These are phyloP conservation scores for Meta bourneti DNA, from an alignment of 2,888 invertebrate species.

Conservation along the genomic window DNA sequence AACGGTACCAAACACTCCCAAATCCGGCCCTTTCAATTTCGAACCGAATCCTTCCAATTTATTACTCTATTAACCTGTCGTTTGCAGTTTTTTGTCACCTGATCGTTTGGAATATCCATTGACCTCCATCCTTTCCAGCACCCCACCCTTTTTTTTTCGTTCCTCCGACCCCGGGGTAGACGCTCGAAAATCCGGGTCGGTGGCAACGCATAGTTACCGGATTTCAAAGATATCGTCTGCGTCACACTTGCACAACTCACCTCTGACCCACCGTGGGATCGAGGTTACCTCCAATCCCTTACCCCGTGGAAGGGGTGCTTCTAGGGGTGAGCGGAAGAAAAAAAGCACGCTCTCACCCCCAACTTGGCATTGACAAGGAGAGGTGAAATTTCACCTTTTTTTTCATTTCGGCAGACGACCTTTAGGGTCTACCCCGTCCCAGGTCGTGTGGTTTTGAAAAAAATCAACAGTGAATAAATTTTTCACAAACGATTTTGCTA, in stretches of 20 bases:
- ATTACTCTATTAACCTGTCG: not conserved
- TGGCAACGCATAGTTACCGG: not conserved
- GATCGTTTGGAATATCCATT: not conserved
- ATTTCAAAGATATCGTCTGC: too few relatives aligned
- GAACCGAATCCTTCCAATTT: not conserved
- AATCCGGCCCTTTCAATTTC: not conserved
- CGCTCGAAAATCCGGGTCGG: not conserved
- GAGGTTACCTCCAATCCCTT: conserved; percentile 66
- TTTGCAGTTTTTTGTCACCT: not conserved
- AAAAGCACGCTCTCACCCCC: conserved; percentile 15
- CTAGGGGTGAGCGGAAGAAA: conserved; percentile 14
- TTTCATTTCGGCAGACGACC: too few relatives aligned
- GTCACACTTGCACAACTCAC: not conserved
- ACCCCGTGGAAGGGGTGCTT: conserved; percentile 53
- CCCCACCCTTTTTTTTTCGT: not conserved
- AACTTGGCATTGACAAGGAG: conserved; percentile 47
- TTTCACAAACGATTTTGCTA: too few relatives aligned
- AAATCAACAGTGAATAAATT: too few relatives aligned
- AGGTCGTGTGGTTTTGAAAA: too few relatives aligned
- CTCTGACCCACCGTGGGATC: conserved; percentile 74
- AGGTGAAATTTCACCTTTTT: conserved; percentile 16
- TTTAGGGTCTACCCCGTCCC: too few relatives aligned
- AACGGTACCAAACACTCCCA: not conserved
- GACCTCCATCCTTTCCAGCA: not conserved
- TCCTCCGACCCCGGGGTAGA: not conserved